A percentile compares a stretch with the other conserved stretches of the same genome.
Evolutionary conservation across 2,797 vertebrate species (phyloP).

Genomic region (Morelia viridis): DNA sequence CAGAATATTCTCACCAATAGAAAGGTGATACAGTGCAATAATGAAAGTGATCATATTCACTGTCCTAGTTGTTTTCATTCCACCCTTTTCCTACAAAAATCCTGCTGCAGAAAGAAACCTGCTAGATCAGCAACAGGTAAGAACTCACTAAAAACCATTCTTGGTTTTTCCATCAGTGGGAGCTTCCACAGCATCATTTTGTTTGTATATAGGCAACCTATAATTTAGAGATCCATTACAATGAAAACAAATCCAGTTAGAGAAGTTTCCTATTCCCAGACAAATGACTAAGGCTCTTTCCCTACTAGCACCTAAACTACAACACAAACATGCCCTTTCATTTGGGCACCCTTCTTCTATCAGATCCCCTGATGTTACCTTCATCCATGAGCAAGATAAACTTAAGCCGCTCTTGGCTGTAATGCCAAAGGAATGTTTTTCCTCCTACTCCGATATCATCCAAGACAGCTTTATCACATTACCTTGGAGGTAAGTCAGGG

Average conservation of each 20-base stretch:
- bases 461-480: neutral
- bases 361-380: neutral
- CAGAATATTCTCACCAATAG: neutral
- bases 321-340: neutral
- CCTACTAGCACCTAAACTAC: neutral
- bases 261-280: neutral
- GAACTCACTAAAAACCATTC: neutral
- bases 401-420: neutral
- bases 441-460: neutral
- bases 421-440: neutral
- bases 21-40: neutral
- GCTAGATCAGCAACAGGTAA: neutral
- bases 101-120: neutral
- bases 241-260: neutral
- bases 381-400: neutral
- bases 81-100: neutral
- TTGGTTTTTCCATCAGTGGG: neutral
- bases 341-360: neutral
- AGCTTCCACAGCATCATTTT: neutral
- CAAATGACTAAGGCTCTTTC: neutral
- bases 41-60: neutral
- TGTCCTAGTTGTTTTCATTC: neutral
- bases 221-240: neutral
- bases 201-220: neutral
- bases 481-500: neutral